Conservation (phyloP, 2,888 invertebrate species). For the Mesopsocus fuscifrons region DNA sequence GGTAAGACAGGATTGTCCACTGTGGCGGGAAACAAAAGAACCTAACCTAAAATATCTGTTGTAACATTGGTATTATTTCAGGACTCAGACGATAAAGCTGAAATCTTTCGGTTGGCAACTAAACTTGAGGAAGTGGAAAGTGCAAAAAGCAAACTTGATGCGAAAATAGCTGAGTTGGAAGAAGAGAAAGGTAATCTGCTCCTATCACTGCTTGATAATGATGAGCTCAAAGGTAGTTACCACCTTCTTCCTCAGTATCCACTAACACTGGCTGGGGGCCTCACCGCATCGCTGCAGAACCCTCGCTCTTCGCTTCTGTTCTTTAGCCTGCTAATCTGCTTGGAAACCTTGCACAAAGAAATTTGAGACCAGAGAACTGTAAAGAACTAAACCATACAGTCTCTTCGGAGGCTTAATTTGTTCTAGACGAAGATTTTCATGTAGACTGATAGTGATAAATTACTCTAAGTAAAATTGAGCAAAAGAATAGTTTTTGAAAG, state of each 20-base stretch:
- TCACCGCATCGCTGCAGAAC: too few species aligned
- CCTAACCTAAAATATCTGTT: neutral
- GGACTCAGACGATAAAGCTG: constrained; percentile 44
- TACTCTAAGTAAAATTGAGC: too few species aligned
- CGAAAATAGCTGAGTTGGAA: constrained; percentile 65
- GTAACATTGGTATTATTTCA: constrained; percentile 32
- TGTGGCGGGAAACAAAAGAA: neutral
- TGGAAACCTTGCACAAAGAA: constrained; percentile 2
- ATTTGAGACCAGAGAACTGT: too few species aligned
- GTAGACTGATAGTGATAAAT: too few species aligned
- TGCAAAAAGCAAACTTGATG: constrained; percentile 41
- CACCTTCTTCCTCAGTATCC: neutral
- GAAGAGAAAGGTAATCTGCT: constrained; percentile 85
- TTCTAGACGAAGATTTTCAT: constrained; percentile 9
- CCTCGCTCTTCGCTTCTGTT: neutral
- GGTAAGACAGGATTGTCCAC: too few species aligned
- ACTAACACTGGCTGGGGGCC: constrained; percentile 1
- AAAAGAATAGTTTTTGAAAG: too few species aligned
- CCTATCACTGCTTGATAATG: constrained; percentile 62
- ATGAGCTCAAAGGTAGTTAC: constrained; percentile 40
- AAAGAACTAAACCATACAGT: too few species aligned
- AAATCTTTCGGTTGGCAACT: constrained; percentile 25
- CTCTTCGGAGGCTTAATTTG: constrained; percentile 7
- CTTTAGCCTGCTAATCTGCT: constrained; percentile 7
- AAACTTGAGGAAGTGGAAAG: constrained; percentile 29